phyloP scores from a whole-genome alignment of 2,888 invertebrate genomes.

The Xestia ashworthii region DNA sequence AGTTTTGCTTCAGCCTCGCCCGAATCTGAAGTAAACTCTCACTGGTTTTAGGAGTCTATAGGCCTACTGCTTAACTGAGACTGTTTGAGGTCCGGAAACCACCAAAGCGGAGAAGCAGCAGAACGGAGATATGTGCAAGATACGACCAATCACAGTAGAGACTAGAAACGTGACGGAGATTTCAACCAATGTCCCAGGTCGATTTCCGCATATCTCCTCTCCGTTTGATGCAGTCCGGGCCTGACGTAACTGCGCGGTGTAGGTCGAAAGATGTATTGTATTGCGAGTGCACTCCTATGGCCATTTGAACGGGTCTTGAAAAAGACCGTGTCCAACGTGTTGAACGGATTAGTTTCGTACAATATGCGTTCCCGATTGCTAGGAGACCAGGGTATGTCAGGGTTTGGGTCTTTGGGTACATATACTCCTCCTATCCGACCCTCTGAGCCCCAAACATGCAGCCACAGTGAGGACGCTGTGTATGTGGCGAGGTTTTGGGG shows the following conservation, averaged over 20 bases:
- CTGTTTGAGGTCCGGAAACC: background rate
- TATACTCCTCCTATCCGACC: background rate
- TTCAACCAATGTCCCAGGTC: background rate
- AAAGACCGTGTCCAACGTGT: background rate
- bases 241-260: background rate
- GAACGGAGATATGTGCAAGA: background rate
- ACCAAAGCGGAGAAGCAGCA: background rate
- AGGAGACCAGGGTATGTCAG: background rate
- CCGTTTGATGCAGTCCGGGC: background rate
- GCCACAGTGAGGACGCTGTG: background rate
- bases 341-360: background rate
- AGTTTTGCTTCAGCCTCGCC: slow-evolving; percentile 6
- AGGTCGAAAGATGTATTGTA: background rate
- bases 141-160: background rate
- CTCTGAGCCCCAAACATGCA: background rate
- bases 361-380: background rate
- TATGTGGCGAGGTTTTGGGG: background rate
- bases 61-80: background rate
- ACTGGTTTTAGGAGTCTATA: background rate
- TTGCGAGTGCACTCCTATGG: background rate
- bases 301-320: background rate
- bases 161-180: background rate
- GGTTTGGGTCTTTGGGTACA: background rate
- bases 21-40: background rate
- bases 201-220: no score